phyloP scores from a whole-genome alignment of 1,140 invertebrate genomes.

The Mamestra configurata region DNA sequence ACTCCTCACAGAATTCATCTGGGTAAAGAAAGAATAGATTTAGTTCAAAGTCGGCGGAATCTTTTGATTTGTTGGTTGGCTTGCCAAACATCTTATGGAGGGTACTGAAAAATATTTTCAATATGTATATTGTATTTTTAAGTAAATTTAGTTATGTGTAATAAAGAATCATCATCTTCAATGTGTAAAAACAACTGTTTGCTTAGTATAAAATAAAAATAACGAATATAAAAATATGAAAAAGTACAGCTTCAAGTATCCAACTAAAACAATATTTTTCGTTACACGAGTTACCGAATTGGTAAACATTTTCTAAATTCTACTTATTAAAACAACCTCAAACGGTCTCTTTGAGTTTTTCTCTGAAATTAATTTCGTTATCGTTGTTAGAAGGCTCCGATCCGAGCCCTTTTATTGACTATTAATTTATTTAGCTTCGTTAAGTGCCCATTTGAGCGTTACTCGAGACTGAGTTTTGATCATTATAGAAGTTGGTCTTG shows the following conservation, averaged over 20 bases:
- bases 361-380: constrained; percentile 36
- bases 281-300: not conserved
- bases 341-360: constrained; percentile 25
- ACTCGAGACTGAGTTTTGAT: constrained; percentile 40
- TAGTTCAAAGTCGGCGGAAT: too few relatives aligned
- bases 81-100: too few relatives aligned
- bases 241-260: not conserved
- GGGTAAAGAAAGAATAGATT: constrained; percentile 79
- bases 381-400: constrained; percentile 20
- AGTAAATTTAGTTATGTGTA: too few relatives aligned
- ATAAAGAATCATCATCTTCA: too few relatives aligned
- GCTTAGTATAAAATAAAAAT: not conserved
- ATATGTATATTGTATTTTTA: too few relatives aligned
- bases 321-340: constrained; percentile 15
- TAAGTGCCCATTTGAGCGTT: constrained; percentile 40
- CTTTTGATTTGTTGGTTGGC: too few relatives aligned
- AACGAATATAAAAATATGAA: not conserved
- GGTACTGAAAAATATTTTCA: too few relatives aligned
- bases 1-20: constrained; percentile 98
- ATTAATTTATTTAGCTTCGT: constrained; percentile 48
- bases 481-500: constrained; percentile 21
- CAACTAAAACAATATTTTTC: not conserved
- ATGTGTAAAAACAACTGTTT: too few relatives aligned
- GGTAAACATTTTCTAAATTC: not conserved
- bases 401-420: constrained; percentile 36